phyloP scores from a whole-genome alignment of 1,140 invertebrate genomes.

The Aphaenogaster ashmeadi region DNA sequence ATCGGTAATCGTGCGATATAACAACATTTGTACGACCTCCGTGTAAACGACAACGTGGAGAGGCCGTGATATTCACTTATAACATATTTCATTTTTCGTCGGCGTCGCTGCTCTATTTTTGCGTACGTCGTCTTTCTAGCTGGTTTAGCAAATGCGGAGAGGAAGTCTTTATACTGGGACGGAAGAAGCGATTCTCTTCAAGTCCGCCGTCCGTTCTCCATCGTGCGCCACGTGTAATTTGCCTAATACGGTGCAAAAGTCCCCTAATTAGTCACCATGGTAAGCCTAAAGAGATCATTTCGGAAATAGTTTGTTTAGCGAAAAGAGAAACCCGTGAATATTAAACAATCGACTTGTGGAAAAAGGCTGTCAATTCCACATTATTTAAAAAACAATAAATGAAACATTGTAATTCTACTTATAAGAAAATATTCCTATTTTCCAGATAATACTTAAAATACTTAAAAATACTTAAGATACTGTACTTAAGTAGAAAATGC shows the following conservation, averaged over 20 bases:
- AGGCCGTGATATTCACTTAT: slow-evolving; percentile 76
- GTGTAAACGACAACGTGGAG: slow-evolving; percentile 42
- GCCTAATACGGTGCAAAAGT: slow-evolving; percentile 64
- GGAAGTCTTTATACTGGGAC: slow-evolving; percentile 82
- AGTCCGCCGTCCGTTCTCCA: slow-evolving; percentile 76
- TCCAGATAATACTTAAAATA: neutral
- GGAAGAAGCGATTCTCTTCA: slow-evolving; percentile 78
- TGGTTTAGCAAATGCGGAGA: slow-evolving; percentile 78
- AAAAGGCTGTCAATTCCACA: neutral
- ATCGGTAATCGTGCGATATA: slow-evolving; percentile 36
- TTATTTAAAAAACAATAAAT: neutral
- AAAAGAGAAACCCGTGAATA: neutral
- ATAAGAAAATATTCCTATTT: neutral
- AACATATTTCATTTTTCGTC: slow-evolving; percentile 86
- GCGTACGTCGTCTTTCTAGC: slow-evolving; percentile 82
- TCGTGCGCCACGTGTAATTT: neutral
- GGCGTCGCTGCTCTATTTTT: slow-evolving; percentile 79
- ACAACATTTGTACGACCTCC: slow-evolving; percentile 49
- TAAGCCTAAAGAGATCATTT: slow-evolving; percentile 66
- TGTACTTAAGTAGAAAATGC: neutral
- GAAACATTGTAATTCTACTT: neutral
- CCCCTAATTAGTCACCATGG: slow-evolving; percentile 73
- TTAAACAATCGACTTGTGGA: neutral
- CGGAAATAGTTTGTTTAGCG: neutral
- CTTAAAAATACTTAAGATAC: neutral